These are phyloP conservation scores for Arizona elegans DNA, from an alignment of 2,113 vertebrate genomes.

Conservation along the genomic window DNA sequence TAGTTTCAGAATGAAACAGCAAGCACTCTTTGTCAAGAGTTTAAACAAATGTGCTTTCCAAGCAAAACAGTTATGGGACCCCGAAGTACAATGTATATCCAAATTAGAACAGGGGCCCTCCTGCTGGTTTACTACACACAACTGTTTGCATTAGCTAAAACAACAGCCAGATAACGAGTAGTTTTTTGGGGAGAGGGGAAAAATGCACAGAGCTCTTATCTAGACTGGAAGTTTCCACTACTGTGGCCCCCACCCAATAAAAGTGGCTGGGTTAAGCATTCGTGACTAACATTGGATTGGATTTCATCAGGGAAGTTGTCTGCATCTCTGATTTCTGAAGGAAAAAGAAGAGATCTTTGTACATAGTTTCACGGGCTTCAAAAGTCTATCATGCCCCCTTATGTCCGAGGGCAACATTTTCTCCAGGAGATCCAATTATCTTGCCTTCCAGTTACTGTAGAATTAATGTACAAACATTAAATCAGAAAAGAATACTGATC, in stretches of 20 bases:
- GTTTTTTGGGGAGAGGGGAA: neutral
- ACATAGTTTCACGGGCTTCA: constrained; percentile 60
- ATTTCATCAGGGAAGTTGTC: neutral
- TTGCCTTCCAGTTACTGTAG: constrained; percentile 56
- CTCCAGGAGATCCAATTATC: constrained; percentile 51
- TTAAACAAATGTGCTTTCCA: neutral
- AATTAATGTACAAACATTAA: constrained; percentile 65
- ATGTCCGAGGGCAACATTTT: constrained; percentile 44
- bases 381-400: constrained; percentile 53
- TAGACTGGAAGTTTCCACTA: too few relatives aligned
- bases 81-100: neutral
- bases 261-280: neutral
- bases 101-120: neutral
- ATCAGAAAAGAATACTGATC: constrained; percentile 40
- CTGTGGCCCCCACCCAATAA: neutral
- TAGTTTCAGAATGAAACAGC: neutral
- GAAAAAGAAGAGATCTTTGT: constrained; percentile 42
- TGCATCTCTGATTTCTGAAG: neutral
- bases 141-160: neutral
- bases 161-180: neutral
- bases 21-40: neutral
- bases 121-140: neutral
- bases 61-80: neutral
- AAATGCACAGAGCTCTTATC: neutral
- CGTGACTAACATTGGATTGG: too few relatives aligned